These are phyloP conservation scores for Agelastica alni DNA, from an alignment of 2,888 invertebrate species.

Conservation along the genomic window DNA sequence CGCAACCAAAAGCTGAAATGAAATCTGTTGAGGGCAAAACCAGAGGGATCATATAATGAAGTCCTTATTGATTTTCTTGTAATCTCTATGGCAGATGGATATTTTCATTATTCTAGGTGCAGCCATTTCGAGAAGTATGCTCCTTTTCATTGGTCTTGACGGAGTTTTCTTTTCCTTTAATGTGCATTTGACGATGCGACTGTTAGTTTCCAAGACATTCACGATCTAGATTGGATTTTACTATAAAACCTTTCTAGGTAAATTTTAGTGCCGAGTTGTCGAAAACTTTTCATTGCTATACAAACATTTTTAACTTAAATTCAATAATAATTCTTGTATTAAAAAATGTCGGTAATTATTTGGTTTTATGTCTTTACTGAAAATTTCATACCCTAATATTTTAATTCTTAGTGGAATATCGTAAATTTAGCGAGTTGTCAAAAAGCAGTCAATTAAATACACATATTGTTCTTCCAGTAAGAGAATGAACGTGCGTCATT, in stretches of 20 bases:
- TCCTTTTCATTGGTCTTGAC: slow-evolving; percentile 27
- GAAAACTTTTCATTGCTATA: too few relatives aligned
- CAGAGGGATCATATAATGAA: slow-evolving; percentile 49
- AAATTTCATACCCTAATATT: too few relatives aligned
- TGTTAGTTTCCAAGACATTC: slow-evolving; percentile 9
- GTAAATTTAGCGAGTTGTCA: too few relatives aligned
- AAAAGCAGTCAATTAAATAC: too few relatives aligned
- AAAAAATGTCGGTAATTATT: too few relatives aligned
- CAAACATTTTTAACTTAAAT: too few relatives aligned
- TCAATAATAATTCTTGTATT: too few relatives aligned
- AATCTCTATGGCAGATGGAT: slow-evolving; percentile 44
- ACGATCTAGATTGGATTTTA: slow-evolving; percentile 5
- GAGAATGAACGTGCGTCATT: too few relatives aligned
- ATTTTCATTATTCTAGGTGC: slow-evolving; percentile 42
- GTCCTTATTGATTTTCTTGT: slow-evolving; percentile 49
- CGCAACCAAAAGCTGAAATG: slow-evolving; percentile 37
- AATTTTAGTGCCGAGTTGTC: too few relatives aligned
- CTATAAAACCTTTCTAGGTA: background rate
- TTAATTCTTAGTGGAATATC: too few relatives aligned
- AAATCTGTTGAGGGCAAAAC: slow-evolving; percentile 47
- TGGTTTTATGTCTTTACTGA: too few relatives aligned
- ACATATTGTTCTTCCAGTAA: too few relatives aligned
- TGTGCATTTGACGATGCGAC: slow-evolving; percentile 26
- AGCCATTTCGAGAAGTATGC: slow-evolving; percentile 29
- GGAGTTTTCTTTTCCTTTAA: slow-evolving; percentile 26